Evolutionary conservation across 37 sponge, comb jelly and placozoan species (phyloP).

Genomic region (Cliona cf. orientalis): DNA sequence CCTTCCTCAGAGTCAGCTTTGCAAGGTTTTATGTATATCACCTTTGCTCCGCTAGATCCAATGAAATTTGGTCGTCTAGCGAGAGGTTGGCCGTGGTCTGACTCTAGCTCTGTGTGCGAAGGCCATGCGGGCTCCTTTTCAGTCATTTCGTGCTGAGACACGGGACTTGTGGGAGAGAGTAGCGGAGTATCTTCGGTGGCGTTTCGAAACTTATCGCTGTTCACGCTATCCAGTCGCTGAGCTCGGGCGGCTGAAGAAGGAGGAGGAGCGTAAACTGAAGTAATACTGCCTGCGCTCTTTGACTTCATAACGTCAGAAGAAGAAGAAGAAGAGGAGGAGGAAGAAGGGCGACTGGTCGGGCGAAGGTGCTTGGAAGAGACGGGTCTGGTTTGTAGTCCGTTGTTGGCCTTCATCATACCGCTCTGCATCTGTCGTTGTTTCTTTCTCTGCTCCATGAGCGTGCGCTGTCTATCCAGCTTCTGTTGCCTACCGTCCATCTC

Average conservation of each 20-base stretch:
- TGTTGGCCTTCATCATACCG: conserved; percentile 65
- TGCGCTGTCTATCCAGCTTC: conserved; percentile 35
- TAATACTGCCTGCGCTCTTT: not conserved
- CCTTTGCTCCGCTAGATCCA: no score
- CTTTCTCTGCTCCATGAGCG: conserved; percentile 69
- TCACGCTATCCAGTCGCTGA: not conserved
- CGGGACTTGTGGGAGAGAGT: not conserved
- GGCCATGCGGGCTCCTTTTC: no score
- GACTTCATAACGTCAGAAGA: not conserved
- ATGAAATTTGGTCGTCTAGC: no score
- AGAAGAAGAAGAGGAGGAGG: not conserved
- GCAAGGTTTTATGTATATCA: no score
- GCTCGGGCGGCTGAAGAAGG: not conserved
- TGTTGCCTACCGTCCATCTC: no score
- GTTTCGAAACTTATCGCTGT: not conserved
- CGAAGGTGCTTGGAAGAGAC: conserved; percentile 56
- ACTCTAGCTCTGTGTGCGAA: no score
- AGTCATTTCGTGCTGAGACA: not conserved
- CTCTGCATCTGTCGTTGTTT: conserved; percentile 55
- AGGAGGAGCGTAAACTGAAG: not conserved
- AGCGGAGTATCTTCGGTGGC: not conserved
- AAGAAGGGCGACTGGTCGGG: conserved; percentile 26
- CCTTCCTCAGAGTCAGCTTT: no score
- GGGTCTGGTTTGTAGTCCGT: conserved; percentile 23
- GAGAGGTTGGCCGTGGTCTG: no score